Evolutionary conservation across 2,113 vertebrate genomes (phyloP).

Genomic region (Morone saxatilis): DNA sequence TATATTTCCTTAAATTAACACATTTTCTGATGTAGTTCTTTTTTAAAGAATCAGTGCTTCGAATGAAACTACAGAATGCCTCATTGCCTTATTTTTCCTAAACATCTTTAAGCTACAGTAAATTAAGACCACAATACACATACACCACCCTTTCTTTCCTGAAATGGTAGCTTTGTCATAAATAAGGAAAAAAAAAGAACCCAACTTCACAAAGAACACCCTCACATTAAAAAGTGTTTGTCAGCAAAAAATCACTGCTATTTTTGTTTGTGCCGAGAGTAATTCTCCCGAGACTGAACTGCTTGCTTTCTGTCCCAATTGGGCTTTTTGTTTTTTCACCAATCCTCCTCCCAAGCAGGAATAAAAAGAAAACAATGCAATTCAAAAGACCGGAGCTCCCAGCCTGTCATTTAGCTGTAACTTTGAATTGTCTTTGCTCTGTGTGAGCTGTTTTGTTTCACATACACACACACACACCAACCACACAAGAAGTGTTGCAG

Average conservation of each 20-base stretch:
- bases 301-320: conserved; percentile 72
- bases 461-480: conserved; percentile 41
- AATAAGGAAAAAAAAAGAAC: conserved; percentile 75
- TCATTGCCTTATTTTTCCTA: conserved; percentile 15
- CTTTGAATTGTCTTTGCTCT: conserved; percentile 78
- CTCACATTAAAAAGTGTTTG: conserved; percentile 74
- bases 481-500: conserved; percentile 62
- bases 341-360: conserved; percentile 68
- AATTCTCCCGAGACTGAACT: conserved; percentile 74
- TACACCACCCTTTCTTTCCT: neutral
- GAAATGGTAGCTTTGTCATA: conserved; percentile 59
- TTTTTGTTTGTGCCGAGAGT: conserved; percentile 75
- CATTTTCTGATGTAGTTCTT: neutral
- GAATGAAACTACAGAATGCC: conserved; percentile 7
- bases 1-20: conserved; percentile 19
- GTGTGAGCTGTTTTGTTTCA: conserved; percentile 67
- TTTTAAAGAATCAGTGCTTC: neutral
- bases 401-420: conserved; percentile 79
- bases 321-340: conserved; percentile 42
- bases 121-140: conserved; percentile 51
- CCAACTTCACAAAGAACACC: conserved; percentile 52
- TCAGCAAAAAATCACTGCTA: conserved; percentile 79
- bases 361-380: conserved; percentile 78
- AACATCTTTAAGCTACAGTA: conserved; percentile 43
- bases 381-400: conserved; percentile 68